Evolutionary conservation across 1,140 invertebrate genomes (phyloP).

Genomic region (Penaeus indicus): DNA sequence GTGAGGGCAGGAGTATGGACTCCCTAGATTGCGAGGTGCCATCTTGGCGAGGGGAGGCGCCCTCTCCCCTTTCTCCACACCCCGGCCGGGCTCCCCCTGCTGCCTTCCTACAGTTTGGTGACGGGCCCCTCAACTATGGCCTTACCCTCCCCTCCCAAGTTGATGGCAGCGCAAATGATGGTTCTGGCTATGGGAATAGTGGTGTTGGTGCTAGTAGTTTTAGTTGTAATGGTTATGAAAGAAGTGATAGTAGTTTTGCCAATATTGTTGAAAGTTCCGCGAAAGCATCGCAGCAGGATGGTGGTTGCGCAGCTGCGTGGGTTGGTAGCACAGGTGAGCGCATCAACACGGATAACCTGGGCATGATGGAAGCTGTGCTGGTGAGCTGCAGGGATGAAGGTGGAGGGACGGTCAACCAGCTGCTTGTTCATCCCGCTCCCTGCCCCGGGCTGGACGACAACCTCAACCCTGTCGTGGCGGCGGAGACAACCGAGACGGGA

Average conservation of each 20-base stretch:
- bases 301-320: constrained; percentile 20
- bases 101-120: constrained; percentile 64
- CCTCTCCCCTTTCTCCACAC: constrained; percentile 64
- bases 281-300: not conserved
- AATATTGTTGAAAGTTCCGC: constrained; percentile 16
- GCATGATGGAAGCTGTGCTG: constrained; percentile 52
- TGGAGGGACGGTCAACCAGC: constrained; percentile 42
- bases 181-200: not conserved
- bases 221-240: constrained; percentile 31
- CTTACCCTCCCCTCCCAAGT: constrained; percentile 52
- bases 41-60: constrained; percentile 64
- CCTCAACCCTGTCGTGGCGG: constrained; percentile 52
- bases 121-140: constrained; percentile 62
- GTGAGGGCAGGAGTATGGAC: constrained; percentile 51
- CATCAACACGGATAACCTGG: constrained; percentile 32
- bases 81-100: constrained; percentile 62
- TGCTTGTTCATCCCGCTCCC: constrained; percentile 38
- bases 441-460: constrained; percentile 38
- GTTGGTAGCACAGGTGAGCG: constrained; percentile 21
- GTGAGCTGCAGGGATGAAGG: constrained; percentile 49
- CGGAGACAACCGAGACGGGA: constrained; percentile 1
- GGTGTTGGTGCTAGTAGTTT: constrained; percentile 38
- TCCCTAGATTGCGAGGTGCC: constrained; percentile 65
- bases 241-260: constrained; percentile 35
- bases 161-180: constrained; percentile 23